Evolutionary conservation across 2,797 vertebrate species (phyloP).

Genomic region (Gambelia wislizenii): DNA sequence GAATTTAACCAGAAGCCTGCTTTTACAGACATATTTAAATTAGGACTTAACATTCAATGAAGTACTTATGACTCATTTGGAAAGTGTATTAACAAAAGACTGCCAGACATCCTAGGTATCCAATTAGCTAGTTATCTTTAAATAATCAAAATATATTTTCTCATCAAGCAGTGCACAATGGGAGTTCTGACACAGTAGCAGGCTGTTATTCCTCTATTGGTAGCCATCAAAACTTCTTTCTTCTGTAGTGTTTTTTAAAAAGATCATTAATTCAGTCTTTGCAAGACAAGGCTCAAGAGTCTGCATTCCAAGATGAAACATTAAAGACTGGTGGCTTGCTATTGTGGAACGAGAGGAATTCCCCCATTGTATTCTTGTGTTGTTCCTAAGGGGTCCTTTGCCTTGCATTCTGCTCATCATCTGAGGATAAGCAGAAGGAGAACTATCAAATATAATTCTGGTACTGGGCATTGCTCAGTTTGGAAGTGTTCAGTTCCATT

Average conservation of each 20-base stretch:
- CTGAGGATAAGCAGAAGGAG: too few relatives aligned
- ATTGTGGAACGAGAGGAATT: not conserved
- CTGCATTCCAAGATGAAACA: not conserved
- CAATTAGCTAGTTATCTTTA: conserved; percentile 55
- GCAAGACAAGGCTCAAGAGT: conserved; percentile 15
- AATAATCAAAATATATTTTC: conserved; percentile 35
- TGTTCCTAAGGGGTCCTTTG: not conserved
- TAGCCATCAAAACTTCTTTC: conserved; percentile 26
- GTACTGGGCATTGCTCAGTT: not conserved
- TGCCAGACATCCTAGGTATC: conserved; percentile 18
- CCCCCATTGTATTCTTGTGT: not conserved
- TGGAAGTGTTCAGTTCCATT: not conserved
- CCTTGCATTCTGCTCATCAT: not conserved
- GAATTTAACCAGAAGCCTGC: not conserved
- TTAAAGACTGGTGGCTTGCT: not conserved
- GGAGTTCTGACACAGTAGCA: not conserved
- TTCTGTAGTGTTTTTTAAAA: conserved; percentile 41
- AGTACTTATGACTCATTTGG: conserved; percentile 5
- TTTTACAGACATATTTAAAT: accelerated
- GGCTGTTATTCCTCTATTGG: conserved; percentile 8
- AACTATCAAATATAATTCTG: not conserved
- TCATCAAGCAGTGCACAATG: accelerated
- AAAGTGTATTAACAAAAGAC: conserved; percentile 57
- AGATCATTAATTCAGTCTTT: conserved; percentile 31
- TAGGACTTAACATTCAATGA: not conserved